Conservation (phyloP, 2,888 invertebrate species). For the Drosophila diplacantha region DNA sequence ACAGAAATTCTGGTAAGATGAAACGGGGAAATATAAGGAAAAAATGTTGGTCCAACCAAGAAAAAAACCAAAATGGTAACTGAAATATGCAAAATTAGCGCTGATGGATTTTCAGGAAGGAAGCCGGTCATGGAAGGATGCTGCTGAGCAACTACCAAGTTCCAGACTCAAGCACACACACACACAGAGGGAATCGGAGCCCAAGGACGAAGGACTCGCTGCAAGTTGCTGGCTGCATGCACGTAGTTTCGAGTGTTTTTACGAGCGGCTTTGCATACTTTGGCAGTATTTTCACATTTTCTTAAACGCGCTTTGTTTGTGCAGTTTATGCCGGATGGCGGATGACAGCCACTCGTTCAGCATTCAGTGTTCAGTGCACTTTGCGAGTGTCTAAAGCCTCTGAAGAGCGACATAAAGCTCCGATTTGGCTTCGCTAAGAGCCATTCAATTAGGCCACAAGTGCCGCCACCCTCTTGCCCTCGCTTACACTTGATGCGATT, state of each 20-base stretch:
- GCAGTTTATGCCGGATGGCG: constrained; percentile 58
- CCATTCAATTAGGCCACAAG: constrained; percentile 64
- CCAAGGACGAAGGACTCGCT: constrained; percentile 26
- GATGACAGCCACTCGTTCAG: constrained; percentile 35
- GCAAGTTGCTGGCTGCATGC: constrained; percentile 45
- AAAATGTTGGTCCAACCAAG: constrained; percentile 3
- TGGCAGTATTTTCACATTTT: constrained; percentile 69
- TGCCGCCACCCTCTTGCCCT: constrained; percentile 18
- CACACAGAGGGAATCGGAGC: constrained; percentile 5
- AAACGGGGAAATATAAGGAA: constrained; percentile 2
- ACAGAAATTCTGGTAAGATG: constrained; percentile 15
- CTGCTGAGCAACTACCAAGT: constrained; percentile 67
- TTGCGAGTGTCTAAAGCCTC: constrained; percentile 52
- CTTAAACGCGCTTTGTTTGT: constrained; percentile 66
- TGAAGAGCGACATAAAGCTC: constrained; percentile 53
- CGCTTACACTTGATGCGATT: background rate
- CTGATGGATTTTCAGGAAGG: constrained; percentile 72
- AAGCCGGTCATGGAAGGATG: constrained; percentile 61
- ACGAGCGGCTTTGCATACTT: constrained; percentile 72
- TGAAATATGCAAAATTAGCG: constrained; percentile 73
- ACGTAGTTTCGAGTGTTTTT: constrained; percentile 67
- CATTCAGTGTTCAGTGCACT: constrained; percentile 22
- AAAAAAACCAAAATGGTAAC: constrained; percentile 41
- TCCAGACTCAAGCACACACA: constrained; percentile 44
- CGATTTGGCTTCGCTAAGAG: constrained; percentile 58